Conservation (phyloP, 2,797 vertebrate genomes). For the Sebastes flavidus region DNA sequence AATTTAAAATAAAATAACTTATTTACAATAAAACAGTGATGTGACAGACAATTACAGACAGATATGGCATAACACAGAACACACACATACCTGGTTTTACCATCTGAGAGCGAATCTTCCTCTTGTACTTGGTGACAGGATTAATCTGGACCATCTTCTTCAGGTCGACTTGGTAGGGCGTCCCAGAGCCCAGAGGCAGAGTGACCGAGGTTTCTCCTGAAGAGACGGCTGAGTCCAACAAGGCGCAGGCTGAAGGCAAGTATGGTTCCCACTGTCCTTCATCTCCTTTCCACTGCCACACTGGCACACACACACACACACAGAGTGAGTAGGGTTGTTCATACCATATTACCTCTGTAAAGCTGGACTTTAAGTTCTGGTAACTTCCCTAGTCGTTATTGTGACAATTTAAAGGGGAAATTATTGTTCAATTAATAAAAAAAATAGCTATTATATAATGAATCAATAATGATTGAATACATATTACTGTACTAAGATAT, state of each 20-base stretch:
- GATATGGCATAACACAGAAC: not conserved
- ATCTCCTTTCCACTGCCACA: slow-evolving; percentile 87
- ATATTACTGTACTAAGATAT: not conserved
- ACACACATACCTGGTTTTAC: slow-evolving; percentile 70
- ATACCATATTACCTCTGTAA: not conserved
- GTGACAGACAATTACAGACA: not conserved
- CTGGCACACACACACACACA: slow-evolving; percentile 33
- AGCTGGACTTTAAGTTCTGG: too few species aligned
- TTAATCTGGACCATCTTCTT: slow-evolving; percentile 86
- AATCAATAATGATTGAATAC: too few species aligned
- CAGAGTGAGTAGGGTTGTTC: not conserved
- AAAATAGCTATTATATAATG: not conserved
- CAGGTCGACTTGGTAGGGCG: slow-evolving; percentile 79
- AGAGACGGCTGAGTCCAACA: slow-evolving; percentile 71
- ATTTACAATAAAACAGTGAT: not conserved
- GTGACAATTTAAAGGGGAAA: not conserved
- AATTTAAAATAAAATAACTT: not conserved
- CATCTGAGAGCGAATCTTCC: slow-evolving; percentile 76
- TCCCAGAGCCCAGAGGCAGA: slow-evolving; percentile 61
- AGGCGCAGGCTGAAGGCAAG: slow-evolving; percentile 54
- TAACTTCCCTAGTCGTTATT: not conserved
- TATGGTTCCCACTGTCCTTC: slow-evolving; percentile 80
- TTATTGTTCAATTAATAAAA: not conserved
- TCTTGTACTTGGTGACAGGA: slow-evolving; percentile 77
- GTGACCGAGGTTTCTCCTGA: slow-evolving; percentile 53